Percentiles rank a stretch among this genome's conserved stretches.
These are phyloP conservation scores for Hymenopus coronatus DNA, from an alignment of 2,888 invertebrate genomes.

Conservation along the genomic window DNA sequence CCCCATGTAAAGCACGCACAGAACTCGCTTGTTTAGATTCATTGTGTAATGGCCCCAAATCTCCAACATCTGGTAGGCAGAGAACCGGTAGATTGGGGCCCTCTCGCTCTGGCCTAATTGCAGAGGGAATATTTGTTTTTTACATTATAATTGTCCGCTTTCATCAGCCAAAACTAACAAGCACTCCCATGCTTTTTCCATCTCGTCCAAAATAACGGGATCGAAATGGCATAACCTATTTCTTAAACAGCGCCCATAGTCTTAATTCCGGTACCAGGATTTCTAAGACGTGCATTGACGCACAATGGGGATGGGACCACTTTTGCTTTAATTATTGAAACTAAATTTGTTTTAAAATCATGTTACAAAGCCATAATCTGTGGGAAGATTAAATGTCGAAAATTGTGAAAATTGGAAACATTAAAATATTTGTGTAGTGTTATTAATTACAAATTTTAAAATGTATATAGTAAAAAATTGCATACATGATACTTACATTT, in stretches of 20 bases:
- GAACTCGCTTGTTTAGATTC: neutral
- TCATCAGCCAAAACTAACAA: neutral
- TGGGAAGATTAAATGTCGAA: too few relatives aligned
- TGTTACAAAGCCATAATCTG: too few relatives aligned
- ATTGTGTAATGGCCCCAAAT: neutral
- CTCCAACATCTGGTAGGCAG: neutral
- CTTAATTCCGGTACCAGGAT: neutral
- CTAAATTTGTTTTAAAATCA: too few relatives aligned
- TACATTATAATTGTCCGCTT: neutral
- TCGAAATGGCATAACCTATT: neutral
- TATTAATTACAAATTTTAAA: too few relatives aligned
- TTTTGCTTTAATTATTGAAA: too few relatives aligned
- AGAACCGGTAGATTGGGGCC: neutral
- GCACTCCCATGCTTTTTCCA: neutral
- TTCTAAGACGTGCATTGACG: too few relatives aligned
- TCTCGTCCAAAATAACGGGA: neutral
- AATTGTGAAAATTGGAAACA: too few relatives aligned
- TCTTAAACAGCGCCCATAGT: neutral
- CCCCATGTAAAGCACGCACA: neutral
- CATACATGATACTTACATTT: too few relatives aligned
- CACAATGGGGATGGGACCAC: too few relatives aligned
- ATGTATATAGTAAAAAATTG: too few relatives aligned
- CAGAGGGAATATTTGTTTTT: neutral
- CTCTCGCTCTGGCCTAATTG: neutral
- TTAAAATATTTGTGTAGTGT: too few relatives aligned